Conservation (phyloP, 1,140 invertebrate species). For the Nomia melanderi region DNA sequence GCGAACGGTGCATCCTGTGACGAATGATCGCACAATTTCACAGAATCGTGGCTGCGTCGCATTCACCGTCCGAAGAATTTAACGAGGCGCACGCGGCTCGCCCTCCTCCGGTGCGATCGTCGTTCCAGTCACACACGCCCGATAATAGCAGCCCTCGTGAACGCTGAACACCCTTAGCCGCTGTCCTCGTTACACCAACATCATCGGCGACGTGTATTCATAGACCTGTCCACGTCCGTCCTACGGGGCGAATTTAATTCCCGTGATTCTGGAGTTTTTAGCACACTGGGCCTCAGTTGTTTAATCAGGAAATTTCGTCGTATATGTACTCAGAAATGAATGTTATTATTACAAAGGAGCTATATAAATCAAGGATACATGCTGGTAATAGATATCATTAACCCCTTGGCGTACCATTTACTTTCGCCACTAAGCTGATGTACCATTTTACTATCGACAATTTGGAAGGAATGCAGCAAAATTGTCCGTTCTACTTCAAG, state of each 20-base stretch:
- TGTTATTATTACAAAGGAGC: no score
- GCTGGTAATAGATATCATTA: no score
- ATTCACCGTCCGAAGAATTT: conserved; percentile 70
- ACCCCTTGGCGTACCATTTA: no score
- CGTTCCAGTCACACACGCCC: conserved; percentile 45
- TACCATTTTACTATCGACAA: no score
- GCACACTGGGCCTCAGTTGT: not conserved
- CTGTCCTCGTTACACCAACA: conserved; percentile 36
- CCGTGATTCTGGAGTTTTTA: not conserved
- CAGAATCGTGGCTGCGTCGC: conserved; percentile 61
- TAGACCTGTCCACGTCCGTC: not conserved
- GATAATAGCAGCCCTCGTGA: conserved; percentile 40
- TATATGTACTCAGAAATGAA: no score
- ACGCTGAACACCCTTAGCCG: conserved; percentile 27
- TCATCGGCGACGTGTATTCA: conserved; percentile 8
- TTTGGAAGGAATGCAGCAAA: no score
- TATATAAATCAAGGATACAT: no score
- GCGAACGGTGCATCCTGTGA: conserved; percentile 44
- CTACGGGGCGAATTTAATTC: not conserved
- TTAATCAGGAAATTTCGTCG: not conserved
- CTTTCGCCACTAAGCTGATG: no score
- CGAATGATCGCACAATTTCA: conserved; percentile 73
- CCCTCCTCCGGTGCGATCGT: conserved; percentile 36
- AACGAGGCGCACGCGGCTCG: conserved; percentile 74
- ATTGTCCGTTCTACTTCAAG: no score